A percentile compares a stretch with the other conserved stretches of the same genome.
Conservation (phyloP, 1,140 invertebrate species). For the Dysdera silvatica region DNA sequence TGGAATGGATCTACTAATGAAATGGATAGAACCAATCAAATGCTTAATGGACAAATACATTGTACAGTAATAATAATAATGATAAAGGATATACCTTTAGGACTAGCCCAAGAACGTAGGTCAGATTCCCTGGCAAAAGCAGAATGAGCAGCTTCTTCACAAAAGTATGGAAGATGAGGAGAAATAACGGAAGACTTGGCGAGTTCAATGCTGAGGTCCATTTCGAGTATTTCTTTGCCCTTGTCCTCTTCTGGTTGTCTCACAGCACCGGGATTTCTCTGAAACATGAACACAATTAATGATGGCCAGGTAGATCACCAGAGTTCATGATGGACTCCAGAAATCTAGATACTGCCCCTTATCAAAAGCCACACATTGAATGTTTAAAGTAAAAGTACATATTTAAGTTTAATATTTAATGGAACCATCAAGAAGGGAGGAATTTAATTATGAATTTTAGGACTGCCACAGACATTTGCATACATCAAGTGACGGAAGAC, state of each 20-base stretch:
- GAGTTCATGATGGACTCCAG: no score
- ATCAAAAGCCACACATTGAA: no score
- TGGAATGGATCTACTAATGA: no score
- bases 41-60: no score
- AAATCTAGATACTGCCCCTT: no score
- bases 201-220: slow-evolving; percentile 68
- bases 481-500: no score
- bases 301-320: not conserved
- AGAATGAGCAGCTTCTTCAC: slow-evolving; percentile 48
- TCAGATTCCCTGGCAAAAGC: slow-evolving; percentile 62
- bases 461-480: no score
- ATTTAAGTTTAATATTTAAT: no score
- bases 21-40: no score
- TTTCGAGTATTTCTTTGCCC: slow-evolving; percentile 65
- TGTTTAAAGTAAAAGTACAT: no score
- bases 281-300: slow-evolving; percentile 28
- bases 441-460: no score
- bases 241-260: slow-evolving; percentile 80
- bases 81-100: slow-evolving; percentile 56
- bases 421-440: no score
- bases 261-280: slow-evolving; percentile 75
- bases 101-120: slow-evolving; percentile 63
- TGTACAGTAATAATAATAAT: not conserved
- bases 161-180: slow-evolving; percentile 48
- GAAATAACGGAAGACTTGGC: slow-evolving; percentile 61